phyloP scores from a whole-genome alignment of 2,888 invertebrate species.

The Panorpa germanica region DNA sequence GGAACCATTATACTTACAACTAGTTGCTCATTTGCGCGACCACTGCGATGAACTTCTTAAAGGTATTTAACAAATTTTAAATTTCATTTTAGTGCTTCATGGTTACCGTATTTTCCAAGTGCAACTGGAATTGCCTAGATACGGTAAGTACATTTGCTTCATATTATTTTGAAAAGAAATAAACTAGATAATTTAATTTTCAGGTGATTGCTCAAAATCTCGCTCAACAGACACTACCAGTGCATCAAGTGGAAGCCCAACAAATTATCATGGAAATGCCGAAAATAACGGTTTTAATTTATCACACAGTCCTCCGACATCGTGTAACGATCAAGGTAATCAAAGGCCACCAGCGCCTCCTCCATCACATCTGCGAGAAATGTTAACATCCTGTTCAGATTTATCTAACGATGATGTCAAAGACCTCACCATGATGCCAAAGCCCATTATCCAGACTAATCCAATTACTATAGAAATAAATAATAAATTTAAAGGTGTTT shows the following conservation, averaged over 20 bases:
- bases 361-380: constrained; percentile 25
- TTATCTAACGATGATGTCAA: too few relatives aligned
- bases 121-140: neutral
- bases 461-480: too few relatives aligned
- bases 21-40: constrained; percentile 66
- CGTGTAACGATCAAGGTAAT: constrained; percentile 18
- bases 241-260: constrained; percentile 32
- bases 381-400: constrained; percentile 23
- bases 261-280: constrained; percentile 17
- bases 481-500: too few relatives aligned
- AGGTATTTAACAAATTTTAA: constrained; percentile 22
- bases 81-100: constrained; percentile 4
- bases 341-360: constrained; percentile 22
- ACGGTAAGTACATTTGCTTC: neutral
- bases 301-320: constrained; percentile 17
- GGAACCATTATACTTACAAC: constrained; percentile 65
- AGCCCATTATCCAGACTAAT: constrained; percentile 11
- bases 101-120: too few relatives aligned
- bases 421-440: constrained; percentile 26
- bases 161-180: neutral
- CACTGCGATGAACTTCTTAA: constrained; percentile 50
- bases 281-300: constrained; percentile 5
- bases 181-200: constrained; percentile 6
- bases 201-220: constrained; percentile 13
- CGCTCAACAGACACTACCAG: constrained; percentile 31